A percentile compares a stretch with the other conserved stretches of the same genome.
Conservation (phyloP, 64 coral and sea anemone genomes). For the Stichodactyla mertensii region DNA sequence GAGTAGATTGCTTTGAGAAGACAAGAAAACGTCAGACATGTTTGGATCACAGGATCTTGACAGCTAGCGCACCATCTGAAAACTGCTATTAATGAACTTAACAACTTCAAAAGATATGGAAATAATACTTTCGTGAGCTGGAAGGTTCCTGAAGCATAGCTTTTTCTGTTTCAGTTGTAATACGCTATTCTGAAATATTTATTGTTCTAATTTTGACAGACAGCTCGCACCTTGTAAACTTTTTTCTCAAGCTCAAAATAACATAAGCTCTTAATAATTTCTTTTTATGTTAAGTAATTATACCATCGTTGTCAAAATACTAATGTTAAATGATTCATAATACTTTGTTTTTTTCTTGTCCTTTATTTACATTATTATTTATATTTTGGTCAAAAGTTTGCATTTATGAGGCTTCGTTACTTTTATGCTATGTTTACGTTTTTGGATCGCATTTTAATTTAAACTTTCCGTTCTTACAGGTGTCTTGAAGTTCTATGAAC, state of each 20-base stretch:
- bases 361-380: background rate
- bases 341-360: background rate
- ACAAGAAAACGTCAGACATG: background rate
- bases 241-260: background rate
- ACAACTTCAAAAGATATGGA: background rate
- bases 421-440: background rate
- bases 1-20: background rate
- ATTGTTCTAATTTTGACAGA: background rate
- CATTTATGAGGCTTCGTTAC: background rate
- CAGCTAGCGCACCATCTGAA: background rate
- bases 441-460: background rate
- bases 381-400: background rate
- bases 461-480: background rate
- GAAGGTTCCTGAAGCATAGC: background rate
- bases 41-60: background rate
- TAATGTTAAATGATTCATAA: background rate
- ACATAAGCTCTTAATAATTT: background rate
- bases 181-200: background rate
- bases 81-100: background rate
- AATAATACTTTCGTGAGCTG: background rate
- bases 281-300: background rate
- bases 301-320: background rate
- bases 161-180: background rate
- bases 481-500: background rate
- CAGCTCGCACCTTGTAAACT: background rate